Evolutionary conservation across 1,140 invertebrate genomes (phyloP).

Genomic region (Drosophila pseudoananassae): DNA sequence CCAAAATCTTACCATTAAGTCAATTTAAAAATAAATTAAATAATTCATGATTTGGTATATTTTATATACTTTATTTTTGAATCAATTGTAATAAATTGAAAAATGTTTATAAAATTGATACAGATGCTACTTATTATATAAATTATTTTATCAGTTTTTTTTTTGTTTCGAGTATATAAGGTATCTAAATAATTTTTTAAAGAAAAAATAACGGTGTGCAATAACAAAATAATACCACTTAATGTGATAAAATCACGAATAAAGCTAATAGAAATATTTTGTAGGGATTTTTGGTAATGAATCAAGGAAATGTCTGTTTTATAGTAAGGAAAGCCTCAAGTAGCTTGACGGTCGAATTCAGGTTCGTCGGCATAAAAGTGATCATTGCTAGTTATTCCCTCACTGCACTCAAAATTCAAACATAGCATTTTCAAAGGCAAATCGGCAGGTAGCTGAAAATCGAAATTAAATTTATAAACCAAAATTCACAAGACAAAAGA

Average conservation of each 20-base stretch:
- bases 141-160: background rate
- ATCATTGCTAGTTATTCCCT: conserved; percentile 53
- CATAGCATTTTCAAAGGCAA: conserved; percentile 56
- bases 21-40: background rate
- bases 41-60: background rate
- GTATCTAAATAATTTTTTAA: background rate
- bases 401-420: conserved; percentile 67
- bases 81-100: background rate
- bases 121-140: background rate
- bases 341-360: conserved; percentile 63
- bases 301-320: conserved; percentile 12
- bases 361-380: conserved; percentile 68
- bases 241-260: conserved; percentile 50
- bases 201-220: conserved; percentile 16
- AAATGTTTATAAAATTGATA: background rate
- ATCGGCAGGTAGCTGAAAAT: conserved; percentile 43
- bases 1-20: too few species aligned
- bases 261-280: conserved; percentile 34
- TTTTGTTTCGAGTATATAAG: background rate
- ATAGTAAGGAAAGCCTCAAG: conserved; percentile 4
- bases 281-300: conserved; percentile 28
- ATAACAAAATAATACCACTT: conserved; percentile 46
- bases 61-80: background rate
- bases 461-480: too few species aligned
- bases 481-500: background rate